Base-by-base conservation (phyloP, 1,140 invertebrate genomes). In the Drosophila arawakana region DNA sequence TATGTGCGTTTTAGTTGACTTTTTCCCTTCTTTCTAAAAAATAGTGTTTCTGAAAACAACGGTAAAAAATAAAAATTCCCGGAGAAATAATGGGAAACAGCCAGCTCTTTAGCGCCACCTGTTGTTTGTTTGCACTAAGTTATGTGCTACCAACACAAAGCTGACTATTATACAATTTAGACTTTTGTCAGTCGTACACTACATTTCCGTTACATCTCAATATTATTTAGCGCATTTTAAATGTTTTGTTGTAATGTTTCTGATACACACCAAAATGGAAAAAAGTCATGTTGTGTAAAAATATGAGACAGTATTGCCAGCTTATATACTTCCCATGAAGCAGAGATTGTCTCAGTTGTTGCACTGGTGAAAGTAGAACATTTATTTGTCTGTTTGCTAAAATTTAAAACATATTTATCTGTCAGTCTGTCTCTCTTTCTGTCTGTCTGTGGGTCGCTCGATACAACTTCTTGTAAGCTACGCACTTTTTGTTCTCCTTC, bases 331-430 rank as follows among this genome's bases (percentile, higher is more conserved):
- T 43, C 41, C n/a, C n/a, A 43, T 43, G 41, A 4, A 11, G 13
- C 41, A 43, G 4, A 41, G 9, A 11, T 10, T 52, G 25, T 9
- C 47, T 21, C 5, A 52, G 35, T 63, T 46, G 47, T 13, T 52
- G 59, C 50, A 50, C 21, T 73, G 77, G 80, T 80, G 80, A 81
- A 81, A 81, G 80, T 80, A 80, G 77, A 76, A 81, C 77, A 79
- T 79, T 73, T 80, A 76, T 77, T 81, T 80, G 77, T 70, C 63
- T 77, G 66, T 74, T 77, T 77, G 74, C 55, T 69, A 59, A 73
- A 79, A 73, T 73, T 73, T 77, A 44, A 73, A 77, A 63, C 67
- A 66, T 62, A 68, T 73, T 63, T 30, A 62, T 67, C 57, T 67
- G 43, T 30, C 25, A 30, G 13, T 52, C 50, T 69, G 39, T 70